These are phyloP conservation scores for Peribatodes rhomboidaria DNA, from an alignment of 2,888 invertebrate species.

Conservation along the genomic window DNA sequence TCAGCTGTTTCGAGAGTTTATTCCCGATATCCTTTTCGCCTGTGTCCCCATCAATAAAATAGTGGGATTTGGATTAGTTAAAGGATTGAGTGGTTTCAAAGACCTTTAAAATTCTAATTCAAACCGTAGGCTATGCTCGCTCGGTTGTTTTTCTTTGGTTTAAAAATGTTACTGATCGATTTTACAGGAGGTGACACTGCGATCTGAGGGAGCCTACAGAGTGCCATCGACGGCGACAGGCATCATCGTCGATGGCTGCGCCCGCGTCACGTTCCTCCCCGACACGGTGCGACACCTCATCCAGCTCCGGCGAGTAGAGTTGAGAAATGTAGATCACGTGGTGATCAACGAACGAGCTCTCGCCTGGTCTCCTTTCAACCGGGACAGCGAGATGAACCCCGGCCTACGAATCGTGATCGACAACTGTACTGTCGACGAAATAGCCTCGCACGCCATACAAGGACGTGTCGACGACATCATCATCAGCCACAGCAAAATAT, in stretches of 20 bases:
- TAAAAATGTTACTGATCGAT: neutral
- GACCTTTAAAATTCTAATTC: no score
- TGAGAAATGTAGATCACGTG: conserved; percentile 88
- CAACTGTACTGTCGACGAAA: conserved; percentile 82
- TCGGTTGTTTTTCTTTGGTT: neutral
- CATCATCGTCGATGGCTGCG: conserved; percentile 90
- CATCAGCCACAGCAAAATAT: conserved; percentile 88
- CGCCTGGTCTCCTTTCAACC: conserved; percentile 86
- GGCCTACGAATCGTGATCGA: conserved; percentile 82
- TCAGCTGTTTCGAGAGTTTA: no score
- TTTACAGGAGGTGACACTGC: conserved; percentile 86
- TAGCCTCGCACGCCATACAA: conserved; percentile 88
- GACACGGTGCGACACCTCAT: conserved; percentile 87
- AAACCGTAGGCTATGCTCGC: no score
- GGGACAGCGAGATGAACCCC: conserved; percentile 89
- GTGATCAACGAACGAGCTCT: conserved; percentile 88
- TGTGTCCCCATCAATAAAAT: no score
- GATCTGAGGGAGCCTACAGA: conserved; percentile 84
- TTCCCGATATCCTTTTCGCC: no score
- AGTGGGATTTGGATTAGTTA: no score
- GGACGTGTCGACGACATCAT: conserved; percentile 90
- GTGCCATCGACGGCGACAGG: conserved; percentile 83
- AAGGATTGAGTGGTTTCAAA: no score
- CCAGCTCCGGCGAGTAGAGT: conserved; percentile 87
- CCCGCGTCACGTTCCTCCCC: conserved; percentile 85